Evolutionary conservation across 2,888 invertebrate species (phyloP), one percentile per base, ranked within the genome.

Genomic region (Eristalis tenax): DNA sequence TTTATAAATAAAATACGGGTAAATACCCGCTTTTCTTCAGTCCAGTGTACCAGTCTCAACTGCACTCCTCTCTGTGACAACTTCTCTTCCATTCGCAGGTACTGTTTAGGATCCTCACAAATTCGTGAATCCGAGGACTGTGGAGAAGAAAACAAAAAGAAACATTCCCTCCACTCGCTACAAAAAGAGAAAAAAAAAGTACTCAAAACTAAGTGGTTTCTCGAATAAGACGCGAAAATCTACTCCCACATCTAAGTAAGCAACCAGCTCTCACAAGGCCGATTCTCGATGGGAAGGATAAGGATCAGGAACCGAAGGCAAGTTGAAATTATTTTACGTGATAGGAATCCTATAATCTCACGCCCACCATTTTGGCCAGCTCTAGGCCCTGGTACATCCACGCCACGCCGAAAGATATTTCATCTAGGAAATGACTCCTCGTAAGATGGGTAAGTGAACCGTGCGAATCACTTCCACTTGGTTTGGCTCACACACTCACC

Each of bases 241-340:
- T 63, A 59, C 43, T 57, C 56, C 23, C 43, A 40, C 43, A 38
- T 40, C 15, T 0, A 23, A 23, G 57, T 10, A 11, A 22, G 10
- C 35, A 65, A 56, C 35, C 56, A 56, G 35, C 56, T 50, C 22
- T 23, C 63, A n/a, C 63, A n/a, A 75, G 75, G 66, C 66, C 57
- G 56, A 56, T 35, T 65, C 56, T 15, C 50, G 26, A 38, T 28
- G 26, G 23, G 5, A 50, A 50, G 57, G 71, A 75, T 66, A 74
- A 66, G 56, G 18, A 75, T 66, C 70, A 66, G 40, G 18, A 43
- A 22, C 22, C 22, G 59, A 84, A 73, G 71, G 70, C 66, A 75
- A 68, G 15, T 28, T 61, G 23, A 71, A 84, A 80, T 76, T 76
- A 80, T 84, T 80, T 63, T 80, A 85, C 84, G 84, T 85, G 84